Base-by-base conservation (phyloP, 2,113 vertebrate genomes). In the Campylomormyrus numenius region DNA sequence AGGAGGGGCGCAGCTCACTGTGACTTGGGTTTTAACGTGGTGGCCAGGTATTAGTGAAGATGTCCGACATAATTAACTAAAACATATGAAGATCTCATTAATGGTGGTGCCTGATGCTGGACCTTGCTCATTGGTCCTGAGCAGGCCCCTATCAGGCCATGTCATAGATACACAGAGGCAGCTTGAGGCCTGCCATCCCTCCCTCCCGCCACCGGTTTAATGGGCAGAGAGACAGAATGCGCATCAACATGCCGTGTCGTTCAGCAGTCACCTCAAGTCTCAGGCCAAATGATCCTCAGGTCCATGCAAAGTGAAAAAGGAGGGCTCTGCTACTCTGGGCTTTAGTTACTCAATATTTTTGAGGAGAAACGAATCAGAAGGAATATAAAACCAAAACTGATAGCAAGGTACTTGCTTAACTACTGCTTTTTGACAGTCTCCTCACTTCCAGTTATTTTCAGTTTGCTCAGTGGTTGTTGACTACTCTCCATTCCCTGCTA, bases 1-100 rank as follows among this genome's bases (percentile, higher is more conserved):
- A 88, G 90, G 94, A 93, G 7, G 84, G 74, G 88, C 8, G 11
- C 11, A 3, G 91, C 93, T 93, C 92, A 90, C 91, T 93, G 94
- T 93, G 53, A 39, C 89, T 91, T 66, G 84, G 7, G 91, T 94
- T 93, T 91, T 93, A 93, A 93, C 11, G 88, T 70, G 35, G 77
- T 90, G 27, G 66, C 8, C 88, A 84, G 88, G 90, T 87, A 19
- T 77, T 77, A 24, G 87, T 53, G n/a, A 80, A 90, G 86, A 66
- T 85, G 89, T 66, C 88, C 24, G 24, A 27, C 91, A 88, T 31
- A 90, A 89, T 90, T 92, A 92, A 92, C 93, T 93, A 92, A 93
- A 94, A 93, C 90, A 45, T 49, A 46, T 85, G 45, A 85, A 77
- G 17, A 80, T 90, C 85, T 87, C 90, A 92, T 90, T 91, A 89